Percentiles rank a stretch among this genome's conserved stretches.
These are phyloP conservation scores for Acrobasis suavella DNA, from an alignment of 2,888 invertebrate genomes.

Conservation along the genomic window DNA sequence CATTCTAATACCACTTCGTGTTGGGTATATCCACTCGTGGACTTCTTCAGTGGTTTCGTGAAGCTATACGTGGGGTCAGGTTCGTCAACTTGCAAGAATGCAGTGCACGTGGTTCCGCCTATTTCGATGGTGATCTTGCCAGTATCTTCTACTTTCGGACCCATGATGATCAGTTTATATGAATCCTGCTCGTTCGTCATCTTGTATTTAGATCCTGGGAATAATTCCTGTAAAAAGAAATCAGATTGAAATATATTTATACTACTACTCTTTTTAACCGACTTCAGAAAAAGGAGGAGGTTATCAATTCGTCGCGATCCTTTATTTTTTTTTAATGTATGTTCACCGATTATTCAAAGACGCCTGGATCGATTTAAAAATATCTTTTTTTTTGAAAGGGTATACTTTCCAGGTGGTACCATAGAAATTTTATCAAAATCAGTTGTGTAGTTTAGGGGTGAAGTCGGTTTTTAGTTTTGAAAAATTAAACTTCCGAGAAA, in stretches of 20 bases:
- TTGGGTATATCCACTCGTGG: slow-evolving; percentile 92
- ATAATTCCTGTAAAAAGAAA: slow-evolving; percentile 88
- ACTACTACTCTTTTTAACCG: not conserved
- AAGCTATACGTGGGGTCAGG: slow-evolving; percentile 97
- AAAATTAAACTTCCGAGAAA: too few relatives aligned
- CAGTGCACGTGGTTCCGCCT: slow-evolving; percentile 93
- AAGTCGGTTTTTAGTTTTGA: too few relatives aligned
- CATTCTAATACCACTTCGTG: slow-evolving; percentile 97
- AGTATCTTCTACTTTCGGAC: slow-evolving; percentile 97
- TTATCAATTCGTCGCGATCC: too few relatives aligned
- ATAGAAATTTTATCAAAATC: too few relatives aligned
- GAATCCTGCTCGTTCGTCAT: slow-evolving; percentile 95
- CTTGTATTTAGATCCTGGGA: slow-evolving; percentile 97
- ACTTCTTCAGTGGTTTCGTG: slow-evolving; percentile 94
- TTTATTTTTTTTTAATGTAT: too few relatives aligned
- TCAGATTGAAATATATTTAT: not conserved
- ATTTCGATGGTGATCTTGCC: slow-evolving; percentile 98
- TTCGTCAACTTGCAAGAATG: slow-evolving; percentile 97
- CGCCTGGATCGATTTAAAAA: too few relatives aligned
- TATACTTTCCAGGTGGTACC: too few relatives aligned
- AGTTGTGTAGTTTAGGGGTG: too few relatives aligned
- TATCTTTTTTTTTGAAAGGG: too few relatives aligned
- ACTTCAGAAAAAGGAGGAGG: too few relatives aligned
- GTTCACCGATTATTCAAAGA: too few relatives aligned
- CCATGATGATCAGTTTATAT: slow-evolving; percentile 94